Evolutionary conservation across 2,113 vertebrate genomes (phyloP).

Genomic region (Megaceryle torquata): DNA sequence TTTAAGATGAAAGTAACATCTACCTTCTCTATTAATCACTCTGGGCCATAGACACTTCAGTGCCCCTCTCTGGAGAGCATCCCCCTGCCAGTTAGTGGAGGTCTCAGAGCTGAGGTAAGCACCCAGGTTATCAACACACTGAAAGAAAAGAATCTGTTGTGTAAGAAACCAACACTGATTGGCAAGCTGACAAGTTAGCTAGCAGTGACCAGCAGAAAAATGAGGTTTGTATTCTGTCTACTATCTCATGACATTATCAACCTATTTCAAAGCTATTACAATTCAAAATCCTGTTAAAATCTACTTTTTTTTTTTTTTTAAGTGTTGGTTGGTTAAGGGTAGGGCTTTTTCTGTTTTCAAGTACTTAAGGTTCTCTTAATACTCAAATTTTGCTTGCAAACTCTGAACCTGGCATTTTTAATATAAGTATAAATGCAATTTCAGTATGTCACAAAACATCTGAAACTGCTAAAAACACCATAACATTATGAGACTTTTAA

Average conservation of each 20-base stretch:
- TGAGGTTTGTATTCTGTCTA: neutral
- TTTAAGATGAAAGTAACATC: neutral
- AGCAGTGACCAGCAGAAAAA: neutral
- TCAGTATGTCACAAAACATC: neutral
- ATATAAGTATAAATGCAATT: neutral
- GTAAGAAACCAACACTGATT: neutral
- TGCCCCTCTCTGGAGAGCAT: neutral
- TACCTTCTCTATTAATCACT: neutral
- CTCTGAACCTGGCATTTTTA: neutral
- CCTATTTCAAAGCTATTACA: neutral
- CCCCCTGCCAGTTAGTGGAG: neutral
- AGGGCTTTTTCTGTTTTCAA: neutral
- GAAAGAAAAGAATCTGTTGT: neutral
- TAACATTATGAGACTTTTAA: neutral
- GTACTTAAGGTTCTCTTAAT: neutral
- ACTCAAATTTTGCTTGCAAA: neutral
- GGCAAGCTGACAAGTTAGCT: neutral
- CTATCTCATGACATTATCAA: neutral
- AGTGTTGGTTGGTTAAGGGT: neutral
- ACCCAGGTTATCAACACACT: fast-evolving
- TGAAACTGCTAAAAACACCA: neutral
- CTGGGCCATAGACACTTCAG: neutral
- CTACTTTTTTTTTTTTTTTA: neutral
- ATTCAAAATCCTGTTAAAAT: neutral
- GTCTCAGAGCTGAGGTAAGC: neutral